A percentile compares a stretch with the other conserved stretches of the same genome.
Evolutionary conservation across 2,113 vertebrate genomes (phyloP).

Genomic region (Hyperopisus bebe): DNA sequence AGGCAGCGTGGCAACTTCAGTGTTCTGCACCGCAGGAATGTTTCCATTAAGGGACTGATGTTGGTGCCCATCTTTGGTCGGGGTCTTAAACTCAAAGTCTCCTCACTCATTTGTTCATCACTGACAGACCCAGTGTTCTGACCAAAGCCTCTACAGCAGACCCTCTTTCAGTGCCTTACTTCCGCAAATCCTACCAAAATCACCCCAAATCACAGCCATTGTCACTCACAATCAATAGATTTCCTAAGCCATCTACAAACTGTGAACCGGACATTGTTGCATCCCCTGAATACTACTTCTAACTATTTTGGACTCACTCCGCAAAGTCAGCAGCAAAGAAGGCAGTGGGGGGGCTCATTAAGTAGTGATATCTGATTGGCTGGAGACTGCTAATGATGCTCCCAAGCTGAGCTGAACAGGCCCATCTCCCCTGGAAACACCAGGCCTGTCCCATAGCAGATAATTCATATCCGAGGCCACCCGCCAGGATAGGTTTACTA

Average conservation of each 20-base stretch:
- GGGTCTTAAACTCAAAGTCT: background rate
- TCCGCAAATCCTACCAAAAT: background rate
- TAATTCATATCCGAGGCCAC: background rate
- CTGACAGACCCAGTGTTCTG: background rate
- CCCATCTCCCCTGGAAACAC: background rate
- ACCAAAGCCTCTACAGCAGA: background rate
- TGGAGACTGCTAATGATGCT: background rate
- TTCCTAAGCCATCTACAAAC: background rate
- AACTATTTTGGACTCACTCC: background rate
- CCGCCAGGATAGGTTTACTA: background rate
- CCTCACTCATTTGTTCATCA: background rate
- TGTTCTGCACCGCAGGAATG: background rate
- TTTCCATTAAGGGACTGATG: background rate
- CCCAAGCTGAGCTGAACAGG: background rate
- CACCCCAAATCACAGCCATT: background rate
- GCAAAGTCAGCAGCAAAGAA: background rate
- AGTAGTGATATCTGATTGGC: background rate
- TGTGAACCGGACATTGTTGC: background rate
- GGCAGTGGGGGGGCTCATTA: background rate
- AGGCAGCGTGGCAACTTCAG: background rate
- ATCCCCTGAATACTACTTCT: background rate
- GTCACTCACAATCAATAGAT: background rate
- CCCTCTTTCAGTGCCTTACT: background rate
- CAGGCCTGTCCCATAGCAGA: background rate
- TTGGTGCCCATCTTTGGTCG: background rate